Evolutionary conservation across 2,113 vertebrate genomes (phyloP).

Genomic region (Myanophis thanlyinensis): DNA sequence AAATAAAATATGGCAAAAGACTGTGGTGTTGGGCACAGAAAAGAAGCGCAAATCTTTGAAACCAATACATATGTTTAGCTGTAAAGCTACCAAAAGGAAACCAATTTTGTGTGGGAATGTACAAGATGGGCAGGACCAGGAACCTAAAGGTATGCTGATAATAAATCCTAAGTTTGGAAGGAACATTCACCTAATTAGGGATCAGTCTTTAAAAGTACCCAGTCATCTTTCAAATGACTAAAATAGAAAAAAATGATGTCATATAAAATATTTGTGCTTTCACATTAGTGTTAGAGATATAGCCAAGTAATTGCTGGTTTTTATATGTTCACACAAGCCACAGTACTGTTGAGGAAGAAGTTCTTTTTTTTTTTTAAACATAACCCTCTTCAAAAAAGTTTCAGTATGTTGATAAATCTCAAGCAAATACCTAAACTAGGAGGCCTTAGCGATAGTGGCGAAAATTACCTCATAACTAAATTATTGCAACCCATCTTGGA

Average conservation of each 20-base stretch:
- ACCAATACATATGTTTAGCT: neutral
- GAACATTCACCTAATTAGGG: neutral
- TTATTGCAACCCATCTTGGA: neutral
- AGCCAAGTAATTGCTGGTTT: neutral
- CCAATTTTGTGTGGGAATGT: neutral
- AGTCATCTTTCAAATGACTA: neutral
- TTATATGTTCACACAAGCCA: neutral
- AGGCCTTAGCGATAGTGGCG: neutral
- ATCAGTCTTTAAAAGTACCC: no score
- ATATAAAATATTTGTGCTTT: neutral
- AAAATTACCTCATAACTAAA: neutral
- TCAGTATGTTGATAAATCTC: neutral
- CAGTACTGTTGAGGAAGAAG: neutral
- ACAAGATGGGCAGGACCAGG: neutral
- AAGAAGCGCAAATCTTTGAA: neutral
- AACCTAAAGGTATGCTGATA: neutral
- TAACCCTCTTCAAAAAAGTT: neutral
- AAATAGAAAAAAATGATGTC: neutral
- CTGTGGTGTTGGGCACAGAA: neutral
- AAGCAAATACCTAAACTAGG: neutral
- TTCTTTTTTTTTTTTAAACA: neutral
- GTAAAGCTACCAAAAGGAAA: fast-evolving
- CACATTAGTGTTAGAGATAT: neutral
- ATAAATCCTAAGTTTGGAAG: neutral
- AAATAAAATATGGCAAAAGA: neutral